Conservation (phyloP, 2,797 vertebrate species). For the Enteromius thamalakanensis region DNA sequence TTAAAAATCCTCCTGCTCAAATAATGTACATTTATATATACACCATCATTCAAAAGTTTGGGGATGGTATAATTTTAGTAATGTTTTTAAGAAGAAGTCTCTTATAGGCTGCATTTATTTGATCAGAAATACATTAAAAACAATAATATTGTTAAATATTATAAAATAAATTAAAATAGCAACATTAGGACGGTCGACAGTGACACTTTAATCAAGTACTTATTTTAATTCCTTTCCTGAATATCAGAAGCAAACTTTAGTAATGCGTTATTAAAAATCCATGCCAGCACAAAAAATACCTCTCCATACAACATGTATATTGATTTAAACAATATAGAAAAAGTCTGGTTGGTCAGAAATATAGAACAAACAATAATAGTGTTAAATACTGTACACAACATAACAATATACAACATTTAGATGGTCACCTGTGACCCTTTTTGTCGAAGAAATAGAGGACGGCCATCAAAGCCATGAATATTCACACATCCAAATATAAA, state of each 20-base stretch:
- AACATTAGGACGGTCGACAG: not conserved
- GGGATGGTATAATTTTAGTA: not conserved
- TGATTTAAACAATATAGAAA: not conserved
- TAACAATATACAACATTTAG: not conserved
- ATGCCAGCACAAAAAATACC: not conserved
- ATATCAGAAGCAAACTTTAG: not conserved
- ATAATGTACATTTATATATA: not conserved
- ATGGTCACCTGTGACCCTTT: slow-evolving; percentile 29
- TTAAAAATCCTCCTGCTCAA: not conserved
- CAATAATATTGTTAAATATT: not conserved
- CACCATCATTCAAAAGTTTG: not conserved
- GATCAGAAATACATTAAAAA: not conserved
- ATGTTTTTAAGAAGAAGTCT: not conserved
- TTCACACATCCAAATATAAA: slow-evolving; percentile 59
- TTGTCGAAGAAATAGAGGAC: slow-evolving; percentile 38
- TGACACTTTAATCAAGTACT: slow-evolving; percentile 6
- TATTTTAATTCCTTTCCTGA: not conserved
- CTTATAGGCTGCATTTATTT: not conserved
- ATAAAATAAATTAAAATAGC: not conserved
- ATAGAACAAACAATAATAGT: not conserved
- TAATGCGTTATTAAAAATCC: not conserved
- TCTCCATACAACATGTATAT: not conserved
- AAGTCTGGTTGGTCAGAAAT: not conserved
- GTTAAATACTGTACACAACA: not conserved
- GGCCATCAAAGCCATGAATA: slow-evolving; percentile 55